A percentile compares a stretch with the other conserved stretches of the same genome.
Evolutionary conservation across 1,140 invertebrate species (phyloP).

Genomic region (Scaptodrosophila lebanonensis): DNA sequence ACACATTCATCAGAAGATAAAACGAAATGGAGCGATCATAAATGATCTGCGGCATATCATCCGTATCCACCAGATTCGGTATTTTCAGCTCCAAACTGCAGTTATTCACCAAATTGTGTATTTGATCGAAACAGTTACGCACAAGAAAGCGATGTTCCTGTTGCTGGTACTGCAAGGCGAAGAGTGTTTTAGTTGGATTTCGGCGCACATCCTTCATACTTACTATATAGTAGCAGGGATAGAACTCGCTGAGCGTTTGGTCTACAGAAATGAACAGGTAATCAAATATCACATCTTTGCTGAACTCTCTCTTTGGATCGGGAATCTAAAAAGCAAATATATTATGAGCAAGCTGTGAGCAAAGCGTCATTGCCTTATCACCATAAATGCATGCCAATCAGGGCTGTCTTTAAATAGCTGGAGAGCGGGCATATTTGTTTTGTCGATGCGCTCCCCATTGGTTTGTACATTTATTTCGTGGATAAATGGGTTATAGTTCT

Average conservation of each 20-base stretch:
- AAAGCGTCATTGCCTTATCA: slow-evolving; percentile 3
- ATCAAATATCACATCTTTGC: slow-evolving; percentile 49
- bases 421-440: slow-evolving; percentile 29
- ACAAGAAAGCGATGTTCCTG: slow-evolving; percentile 57
- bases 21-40: slow-evolving; percentile 18
- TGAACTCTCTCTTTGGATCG: slow-evolving; percentile 31
- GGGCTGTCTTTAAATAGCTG: slow-evolving; percentile 36
- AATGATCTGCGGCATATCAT: not conserved
- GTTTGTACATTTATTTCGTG: slow-evolving; percentile 42
- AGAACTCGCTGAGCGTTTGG: slow-evolving; percentile 41
- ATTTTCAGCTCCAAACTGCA: slow-evolving; percentile 51
- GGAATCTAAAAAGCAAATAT: slow-evolving; percentile 34
- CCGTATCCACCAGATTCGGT: slow-evolving; percentile 15
- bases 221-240: slow-evolving; percentile 72
- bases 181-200: not conserved
- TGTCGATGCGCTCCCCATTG: slow-evolving; percentile 53
- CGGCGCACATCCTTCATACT: not conserved
- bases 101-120: slow-evolving; percentile 35
- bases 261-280: slow-evolving; percentile 46
- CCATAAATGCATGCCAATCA: slow-evolving; percentile 65
- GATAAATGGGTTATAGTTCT: slow-evolving; percentile 49
- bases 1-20: slow-evolving; percentile 59
- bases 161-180: slow-evolving; percentile 30
- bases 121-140: slow-evolving; percentile 61
- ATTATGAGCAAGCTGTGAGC: not conserved